Evolutionary conservation across 1,140 invertebrate species (phyloP).

Genomic region (Pogonomyrmex californicus): DNA sequence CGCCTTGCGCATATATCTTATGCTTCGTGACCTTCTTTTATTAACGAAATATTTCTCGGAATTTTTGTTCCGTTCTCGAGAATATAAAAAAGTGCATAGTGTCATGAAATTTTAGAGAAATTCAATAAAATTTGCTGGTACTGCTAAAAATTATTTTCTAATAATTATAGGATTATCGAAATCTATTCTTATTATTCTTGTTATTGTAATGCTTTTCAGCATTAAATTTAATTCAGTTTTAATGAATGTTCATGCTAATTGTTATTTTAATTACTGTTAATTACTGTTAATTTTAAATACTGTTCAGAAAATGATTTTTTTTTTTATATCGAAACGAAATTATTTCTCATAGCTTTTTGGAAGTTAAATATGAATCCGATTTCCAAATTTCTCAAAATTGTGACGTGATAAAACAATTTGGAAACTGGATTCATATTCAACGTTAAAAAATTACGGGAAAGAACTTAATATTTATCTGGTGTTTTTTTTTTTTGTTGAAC

Average conservation of each 20-base stretch:
- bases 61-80: not conserved
- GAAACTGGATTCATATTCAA: too few species aligned
- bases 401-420: too few species aligned
- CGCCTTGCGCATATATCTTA: constrained; percentile 72
- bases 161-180: not conserved
- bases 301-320: not conserved
- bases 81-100: not conserved
- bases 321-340: not conserved
- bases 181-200: not conserved
- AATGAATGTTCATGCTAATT: not conserved
- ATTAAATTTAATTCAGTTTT: not conserved
- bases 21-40: constrained; percentile 20
- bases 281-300: too few species aligned
- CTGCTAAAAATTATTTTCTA: not conserved
- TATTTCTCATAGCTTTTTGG: too few species aligned
- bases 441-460: too few species aligned
- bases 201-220: not conserved
- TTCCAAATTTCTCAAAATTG: too few species aligned
- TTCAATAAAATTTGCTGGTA: not conserved
- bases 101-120: not conserved
- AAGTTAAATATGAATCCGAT: too few species aligned
- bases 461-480: too few species aligned
- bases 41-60: constrained; percentile 9
- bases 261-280: not conserved
- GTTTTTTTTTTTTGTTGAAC: too few species aligned